A percentile compares a stretch with the other conserved stretches of the same genome.
These are phyloP conservation scores for Metopolophium dirhodum DNA, from an alignment of 1,140 invertebrate species.

Conservation along the genomic window DNA sequence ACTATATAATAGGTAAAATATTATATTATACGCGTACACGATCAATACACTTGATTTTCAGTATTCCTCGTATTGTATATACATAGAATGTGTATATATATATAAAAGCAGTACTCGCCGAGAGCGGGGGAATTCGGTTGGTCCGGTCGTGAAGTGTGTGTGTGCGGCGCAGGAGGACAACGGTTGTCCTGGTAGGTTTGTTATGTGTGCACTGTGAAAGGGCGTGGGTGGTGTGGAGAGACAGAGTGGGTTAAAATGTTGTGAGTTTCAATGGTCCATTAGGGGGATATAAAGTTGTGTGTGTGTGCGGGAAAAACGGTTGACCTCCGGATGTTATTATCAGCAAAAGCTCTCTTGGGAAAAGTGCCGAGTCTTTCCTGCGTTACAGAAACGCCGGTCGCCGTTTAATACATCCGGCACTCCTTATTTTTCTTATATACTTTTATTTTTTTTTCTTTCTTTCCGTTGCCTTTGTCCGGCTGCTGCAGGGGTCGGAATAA, in stretches of 20 bases:
- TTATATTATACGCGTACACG: background rate
- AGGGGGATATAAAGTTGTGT: slow-evolving; percentile 13
- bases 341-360: slow-evolving; percentile 56
- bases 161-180: background rate
- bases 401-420: slow-evolving; percentile 55
- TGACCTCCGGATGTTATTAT: slow-evolving; percentile 57
- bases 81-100: background rate
- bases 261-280: slow-evolving; percentile 50
- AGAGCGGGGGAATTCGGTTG: background rate
- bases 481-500: slow-evolving; percentile 17
- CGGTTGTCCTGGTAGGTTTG: slow-evolving; percentile 14
- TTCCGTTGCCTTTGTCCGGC: slow-evolving; percentile 5
- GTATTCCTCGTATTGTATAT: background rate
- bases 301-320: slow-evolving; percentile 36
- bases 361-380: slow-evolving; percentile 41
- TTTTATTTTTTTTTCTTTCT: background rate
- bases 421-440: background rate
- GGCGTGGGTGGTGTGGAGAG: background rate
- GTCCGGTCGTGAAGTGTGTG: background rate
- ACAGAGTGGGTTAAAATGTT: slow-evolving; percentile 28
- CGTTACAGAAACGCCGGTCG: slow-evolving; percentile 47
- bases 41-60: slow-evolving; percentile 23
- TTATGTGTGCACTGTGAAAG: background rate
- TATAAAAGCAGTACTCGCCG: background rate
- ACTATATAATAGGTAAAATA: background rate